Evolutionary conservation across 2,888 invertebrate genomes (phyloP), one percentile per base, ranked within the genome.

Genomic region (Lasius fuliginosus): DNA sequence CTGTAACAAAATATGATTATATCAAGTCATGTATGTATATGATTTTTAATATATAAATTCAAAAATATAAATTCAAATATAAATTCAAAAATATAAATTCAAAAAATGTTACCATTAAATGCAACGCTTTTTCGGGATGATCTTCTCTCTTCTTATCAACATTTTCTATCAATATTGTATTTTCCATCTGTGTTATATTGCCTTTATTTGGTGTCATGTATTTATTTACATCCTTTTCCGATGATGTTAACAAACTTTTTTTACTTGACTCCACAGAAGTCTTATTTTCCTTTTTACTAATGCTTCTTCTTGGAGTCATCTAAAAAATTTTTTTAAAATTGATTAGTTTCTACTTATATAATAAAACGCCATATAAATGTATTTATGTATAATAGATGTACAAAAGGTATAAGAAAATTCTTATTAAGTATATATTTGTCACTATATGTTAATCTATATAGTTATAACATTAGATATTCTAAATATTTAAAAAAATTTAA

Each of bases 51-150:
- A 84, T 76, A 56, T 36, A 82, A 23, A 23, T 23, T 23, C 0
- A 42, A 65, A 36, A 23, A 69, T n/a, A 23, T 23, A 23, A 23
- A 23, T 23, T 23, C 0, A 42, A 65, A 36, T n/a, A 23, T 23
- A 23, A 23, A 23, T 23, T 23, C 0, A 42, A 65, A 36, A 23
- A 69, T n/a, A 23, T 23, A 23, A 23, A 23, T 23, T 23, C 0
- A 42, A 65, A 36, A 23, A 69, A 40, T 15, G 18, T 42, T 87
- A 90, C 91, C 88, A 82, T 83, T 82, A 76, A 92, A 91, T 67
- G 86, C 88, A 8, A 89, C 88, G 56, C 90, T 91, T 81, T 86
- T 91, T 40, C 90, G 88, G 6, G 86, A 60, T 4, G 91, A 91
- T 79, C 84, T n/a, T n/a, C n/a, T n/a, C n/a, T 84, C 3, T 53